Evolutionary conservation across 2,797 vertebrate genomes (phyloP).

Genomic region (Ctenosaura bakeri): DNA sequence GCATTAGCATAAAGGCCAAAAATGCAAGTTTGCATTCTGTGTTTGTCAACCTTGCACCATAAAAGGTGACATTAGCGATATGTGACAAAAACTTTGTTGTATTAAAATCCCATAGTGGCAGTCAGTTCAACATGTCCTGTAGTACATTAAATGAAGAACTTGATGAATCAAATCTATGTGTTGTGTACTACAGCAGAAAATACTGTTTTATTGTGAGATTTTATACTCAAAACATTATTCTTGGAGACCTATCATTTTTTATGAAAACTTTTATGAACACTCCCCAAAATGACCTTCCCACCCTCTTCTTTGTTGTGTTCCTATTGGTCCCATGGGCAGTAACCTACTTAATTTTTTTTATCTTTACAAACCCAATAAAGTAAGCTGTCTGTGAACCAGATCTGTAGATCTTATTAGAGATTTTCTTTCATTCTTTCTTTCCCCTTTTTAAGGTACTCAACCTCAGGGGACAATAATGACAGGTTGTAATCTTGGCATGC

Average conservation of each 20-base stretch:
- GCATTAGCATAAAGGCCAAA: slow-evolving; percentile 3
- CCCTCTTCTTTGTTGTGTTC: slow-evolving; percentile 68
- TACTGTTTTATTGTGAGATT: slow-evolving; percentile 70
- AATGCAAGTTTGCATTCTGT: slow-evolving; percentile 28
- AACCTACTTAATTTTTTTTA: slow-evolving; percentile 79
- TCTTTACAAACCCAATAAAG: slow-evolving; percentile 81
- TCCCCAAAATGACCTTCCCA: slow-evolving; percentile 74
- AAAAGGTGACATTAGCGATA: slow-evolving; percentile 22
- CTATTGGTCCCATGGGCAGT: slow-evolving; percentile 76
- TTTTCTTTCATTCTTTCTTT: slow-evolving; percentile 64
- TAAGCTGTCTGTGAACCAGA: slow-evolving; percentile 74
- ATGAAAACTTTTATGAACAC: slow-evolving; percentile 83
- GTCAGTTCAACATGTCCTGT: slow-evolving; percentile 51
- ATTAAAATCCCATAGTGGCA: slow-evolving; percentile 43
- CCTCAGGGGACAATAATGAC: slow-evolving; percentile 74
- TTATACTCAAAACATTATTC: slow-evolving; percentile 71
- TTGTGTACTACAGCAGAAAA: slow-evolving; percentile 60
- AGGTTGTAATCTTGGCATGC: slow-evolving; percentile 71
- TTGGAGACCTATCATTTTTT: slow-evolving; percentile 74
- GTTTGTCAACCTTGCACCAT: slow-evolving; percentile 13
- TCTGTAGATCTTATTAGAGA: slow-evolving; percentile 82
- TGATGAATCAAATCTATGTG: slow-evolving; percentile 51
- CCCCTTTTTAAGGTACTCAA: slow-evolving; percentile 69
- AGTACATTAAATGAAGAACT: slow-evolving; percentile 57
- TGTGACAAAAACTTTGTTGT: slow-evolving; percentile 40